A percentile compares a stretch with the other conserved stretches of the same genome.
phyloP scores from a whole-genome alignment of 2,888 invertebrate genomes.

The Harpalus rufipes region DNA sequence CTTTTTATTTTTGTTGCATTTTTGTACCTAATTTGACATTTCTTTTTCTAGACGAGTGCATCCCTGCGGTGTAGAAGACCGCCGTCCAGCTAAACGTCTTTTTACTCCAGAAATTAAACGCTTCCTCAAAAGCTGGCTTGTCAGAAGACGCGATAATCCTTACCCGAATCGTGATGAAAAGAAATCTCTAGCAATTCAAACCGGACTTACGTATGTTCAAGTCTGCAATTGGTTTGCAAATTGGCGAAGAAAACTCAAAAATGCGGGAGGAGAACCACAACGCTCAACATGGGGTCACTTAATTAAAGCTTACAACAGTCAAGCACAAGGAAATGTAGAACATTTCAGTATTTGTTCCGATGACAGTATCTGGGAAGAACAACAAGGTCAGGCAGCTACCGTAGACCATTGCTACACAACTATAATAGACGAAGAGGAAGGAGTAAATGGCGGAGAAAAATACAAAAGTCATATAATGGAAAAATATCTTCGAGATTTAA shows the following conservation, averaged over 20 bases:
- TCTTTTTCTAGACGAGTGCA: constrained; percentile 43
- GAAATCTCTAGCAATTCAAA: constrained; percentile 85
- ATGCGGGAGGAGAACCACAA: constrained; percentile 84
- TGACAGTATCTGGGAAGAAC: constrained; percentile 89
- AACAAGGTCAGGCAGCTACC: constrained; percentile 73
- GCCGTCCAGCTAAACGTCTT: constrained; percentile 84
- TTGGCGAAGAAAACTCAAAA: constrained; percentile 88
- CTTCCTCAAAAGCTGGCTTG: constrained; percentile 88
- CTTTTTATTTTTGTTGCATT: too few relatives aligned
- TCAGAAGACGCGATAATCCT: constrained; percentile 87
- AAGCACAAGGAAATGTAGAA: constrained; percentile 88
- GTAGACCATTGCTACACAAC: constrained; percentile 74
- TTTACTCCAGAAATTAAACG: constrained; percentile 90
- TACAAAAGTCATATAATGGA: constrained; percentile 82
- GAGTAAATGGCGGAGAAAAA: constrained; percentile 71
- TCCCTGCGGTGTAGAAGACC: constrained; percentile 77
- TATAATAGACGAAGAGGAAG: constrained; percentile 68
- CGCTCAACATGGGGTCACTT: constrained; percentile 87
- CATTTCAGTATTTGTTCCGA: constrained; percentile 89
- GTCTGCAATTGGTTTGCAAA: constrained; percentile 92
- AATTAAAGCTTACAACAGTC: constrained; percentile 85
- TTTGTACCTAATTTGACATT: not conserved
- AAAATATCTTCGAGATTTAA: constrained; percentile 79
- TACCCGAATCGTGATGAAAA: constrained; percentile 89
- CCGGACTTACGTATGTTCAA: constrained; percentile 88